Percentiles rank a stretch among this genome's conserved stretches.
Evolutionary conservation across 2,113 vertebrate species (phyloP).

Genomic region (Pandion haliaetus): DNA sequence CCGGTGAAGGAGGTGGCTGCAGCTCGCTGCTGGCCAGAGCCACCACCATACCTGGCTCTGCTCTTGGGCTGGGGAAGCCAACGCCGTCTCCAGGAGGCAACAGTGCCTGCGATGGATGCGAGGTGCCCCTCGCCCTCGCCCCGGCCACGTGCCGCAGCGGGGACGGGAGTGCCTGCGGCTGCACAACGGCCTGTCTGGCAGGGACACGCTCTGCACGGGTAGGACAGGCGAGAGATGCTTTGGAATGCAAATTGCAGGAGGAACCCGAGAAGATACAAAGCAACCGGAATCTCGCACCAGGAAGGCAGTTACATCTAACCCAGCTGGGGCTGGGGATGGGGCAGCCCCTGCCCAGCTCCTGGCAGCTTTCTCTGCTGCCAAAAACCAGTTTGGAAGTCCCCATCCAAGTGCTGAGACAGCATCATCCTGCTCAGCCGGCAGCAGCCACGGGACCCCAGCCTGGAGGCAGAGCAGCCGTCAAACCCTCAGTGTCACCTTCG

Average conservation of each 20-base stretch:
- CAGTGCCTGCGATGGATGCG: rapidly evolving
- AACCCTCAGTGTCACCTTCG: background rate
- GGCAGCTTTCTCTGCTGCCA: background rate
- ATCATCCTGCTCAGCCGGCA: background rate
- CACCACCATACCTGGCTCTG: background rate
- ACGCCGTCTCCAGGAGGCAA: background rate
- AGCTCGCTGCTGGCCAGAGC: background rate
- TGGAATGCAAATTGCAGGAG: background rate
- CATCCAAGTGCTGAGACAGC: background rate
- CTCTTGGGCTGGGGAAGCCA: background rate
- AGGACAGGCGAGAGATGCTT: background rate
- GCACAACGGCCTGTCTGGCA: rapidly evolving
- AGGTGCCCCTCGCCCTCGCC: background rate
- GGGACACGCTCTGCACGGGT: background rate
- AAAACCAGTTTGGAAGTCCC: background rate
- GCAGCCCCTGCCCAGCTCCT: rapidly evolving
- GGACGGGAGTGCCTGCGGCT: rapidly evolving
- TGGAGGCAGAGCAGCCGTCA: background rate
- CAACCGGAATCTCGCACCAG: rapidly evolving
- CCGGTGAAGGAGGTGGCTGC: background rate
- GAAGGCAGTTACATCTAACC: background rate
- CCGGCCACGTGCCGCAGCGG: rapidly evolving
- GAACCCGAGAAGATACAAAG: background rate
- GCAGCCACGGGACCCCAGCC: rapidly evolving
- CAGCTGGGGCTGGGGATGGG: background rate